phyloP scores from a whole-genome alignment of 2,797 vertebrate species.

The Megalops cyprinoides region DNA sequence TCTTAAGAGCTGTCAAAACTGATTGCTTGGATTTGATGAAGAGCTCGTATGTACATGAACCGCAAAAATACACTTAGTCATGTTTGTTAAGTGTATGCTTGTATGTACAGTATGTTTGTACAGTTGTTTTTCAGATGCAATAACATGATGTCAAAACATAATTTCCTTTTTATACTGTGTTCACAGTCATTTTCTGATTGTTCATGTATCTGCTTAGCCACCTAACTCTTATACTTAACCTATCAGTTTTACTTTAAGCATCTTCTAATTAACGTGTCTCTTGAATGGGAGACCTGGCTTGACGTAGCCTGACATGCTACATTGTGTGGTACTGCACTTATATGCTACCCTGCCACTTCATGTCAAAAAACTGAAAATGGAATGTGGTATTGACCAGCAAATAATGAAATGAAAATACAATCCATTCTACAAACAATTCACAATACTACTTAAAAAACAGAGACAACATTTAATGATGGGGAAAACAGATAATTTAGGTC shows the following conservation, averaged over 20 bases:
- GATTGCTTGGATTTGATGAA: slow-evolving; percentile 1
- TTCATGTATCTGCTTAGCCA: no score
- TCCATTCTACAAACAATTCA: slow-evolving; percentile 25
- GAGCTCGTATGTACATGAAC: not conserved
- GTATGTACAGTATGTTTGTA: not conserved
- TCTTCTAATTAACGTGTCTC: no score
- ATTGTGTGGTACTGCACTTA: no score
- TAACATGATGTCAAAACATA: no score
- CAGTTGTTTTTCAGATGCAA: no score
- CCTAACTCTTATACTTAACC: no score
- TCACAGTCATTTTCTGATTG: no score
- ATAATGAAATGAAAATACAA: slow-evolving; percentile 43
- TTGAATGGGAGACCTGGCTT: no score
- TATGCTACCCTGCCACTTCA: not conserved
- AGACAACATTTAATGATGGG: slow-evolving; percentile 29
- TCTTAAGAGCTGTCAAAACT: slow-evolving; percentile 1
- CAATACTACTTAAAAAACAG: slow-evolving; percentile 12
- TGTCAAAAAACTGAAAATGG: slow-evolving; percentile 47
- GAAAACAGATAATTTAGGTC: slow-evolving; percentile 41
- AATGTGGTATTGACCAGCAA: slow-evolving; percentile 41
- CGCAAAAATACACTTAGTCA: not conserved
- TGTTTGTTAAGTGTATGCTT: not conserved
- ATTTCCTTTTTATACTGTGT: no score
- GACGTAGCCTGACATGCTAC: no score
- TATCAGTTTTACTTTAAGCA: no score